Base-by-base conservation (phyloP, 2,113 vertebrate genomes). In the Helogale parvula region DNA sequence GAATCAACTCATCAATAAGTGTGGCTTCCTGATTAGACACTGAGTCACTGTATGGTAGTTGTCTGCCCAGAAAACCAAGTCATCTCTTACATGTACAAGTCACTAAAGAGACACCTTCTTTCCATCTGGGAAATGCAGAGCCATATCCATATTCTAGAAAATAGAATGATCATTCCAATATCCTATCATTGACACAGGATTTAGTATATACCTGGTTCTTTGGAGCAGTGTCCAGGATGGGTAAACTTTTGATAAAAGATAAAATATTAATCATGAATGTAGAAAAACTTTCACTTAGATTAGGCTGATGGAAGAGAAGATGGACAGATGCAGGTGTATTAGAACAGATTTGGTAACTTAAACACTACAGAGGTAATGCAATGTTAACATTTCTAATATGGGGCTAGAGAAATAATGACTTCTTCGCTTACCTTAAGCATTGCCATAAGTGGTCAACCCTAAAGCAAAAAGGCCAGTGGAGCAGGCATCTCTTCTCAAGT, bases 81-180 rank as follows among this genome's bases (percentile, higher is more conserved):
- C 52, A 93, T 96, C 76, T 96, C 50, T 79, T 92, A 60, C 7
- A 60, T 79, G 29, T 27, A 69, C 69, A 38, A 19, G 63, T 79
- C 90, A 92, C 9, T 83, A 31, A 38, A 96, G 72, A 92, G 23
- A 93, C 25, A 60, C 79, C 68, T 68, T 87, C 31, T 92, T 96
- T 95, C 17, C 72, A 97, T 80, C n/a, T 35, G 14, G 35, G 31
- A 41, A 96, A 93, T 63, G n/a, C 29, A 63, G 38, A 95, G 25
- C 41, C 45, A 90, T 41, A 41, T 41, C 41, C 14, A 57, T 63
- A 9, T 94, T 94, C 23, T 85, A 47, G 31, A 16, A 88, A 93
- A 84, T 38, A 4, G 19, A 95, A 88, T 27, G 23, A 93, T 31
- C 7, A 76, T 85, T 88, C 14, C 29, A 72, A 27, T 91, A 77